A percentile compares a stretch with the other conserved stretches of the same genome.
phyloP scores from a whole-genome alignment of 2,113 vertebrate species.

The Vombatus ursinus region DNA sequence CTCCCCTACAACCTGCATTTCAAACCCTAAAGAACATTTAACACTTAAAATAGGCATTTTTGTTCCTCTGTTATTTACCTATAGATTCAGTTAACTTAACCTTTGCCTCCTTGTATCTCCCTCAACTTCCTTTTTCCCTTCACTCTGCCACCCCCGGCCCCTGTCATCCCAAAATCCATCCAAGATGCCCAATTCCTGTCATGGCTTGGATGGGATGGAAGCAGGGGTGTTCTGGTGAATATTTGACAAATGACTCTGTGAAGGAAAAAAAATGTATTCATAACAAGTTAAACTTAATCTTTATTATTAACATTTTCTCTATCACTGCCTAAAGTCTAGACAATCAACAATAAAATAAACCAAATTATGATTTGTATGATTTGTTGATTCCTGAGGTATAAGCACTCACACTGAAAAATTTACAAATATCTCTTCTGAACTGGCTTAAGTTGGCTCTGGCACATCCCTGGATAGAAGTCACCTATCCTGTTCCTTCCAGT shows the following conservation, averaged over 20 bases:
- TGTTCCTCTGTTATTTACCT: not conserved
- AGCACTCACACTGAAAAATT: not conserved
- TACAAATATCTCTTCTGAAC: not conserved
- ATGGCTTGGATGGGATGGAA: not conserved
- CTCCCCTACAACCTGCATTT: not conserved
- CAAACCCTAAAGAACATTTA: conserved; percentile 13
- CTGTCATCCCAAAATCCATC: not conserved
- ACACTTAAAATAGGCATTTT: not conserved
- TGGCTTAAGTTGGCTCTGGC: not conserved
- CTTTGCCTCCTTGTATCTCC: not conserved
- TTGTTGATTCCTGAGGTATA: not conserved
- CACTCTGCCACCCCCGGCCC: fast-evolving
- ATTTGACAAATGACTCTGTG: not conserved
- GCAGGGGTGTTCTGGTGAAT: not conserved
- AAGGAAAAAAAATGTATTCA: not conserved
- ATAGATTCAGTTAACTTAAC: not conserved
- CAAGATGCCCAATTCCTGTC: not conserved
- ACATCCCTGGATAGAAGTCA: not conserved
- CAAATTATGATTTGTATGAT: not conserved
- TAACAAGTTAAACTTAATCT: not conserved
- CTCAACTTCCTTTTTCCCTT: not conserved
- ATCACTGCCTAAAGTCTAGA: not conserved
- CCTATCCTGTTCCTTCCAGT: not conserved
- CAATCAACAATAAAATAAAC: not conserved
- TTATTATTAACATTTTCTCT: not conserved